Percentiles rank a stretch among this genome's conserved stretches.
These are phyloP conservation scores for Paradoxurus hermaphroditus DNA, from an alignment of 2,113 vertebrate species.

Conservation along the genomic window DNA sequence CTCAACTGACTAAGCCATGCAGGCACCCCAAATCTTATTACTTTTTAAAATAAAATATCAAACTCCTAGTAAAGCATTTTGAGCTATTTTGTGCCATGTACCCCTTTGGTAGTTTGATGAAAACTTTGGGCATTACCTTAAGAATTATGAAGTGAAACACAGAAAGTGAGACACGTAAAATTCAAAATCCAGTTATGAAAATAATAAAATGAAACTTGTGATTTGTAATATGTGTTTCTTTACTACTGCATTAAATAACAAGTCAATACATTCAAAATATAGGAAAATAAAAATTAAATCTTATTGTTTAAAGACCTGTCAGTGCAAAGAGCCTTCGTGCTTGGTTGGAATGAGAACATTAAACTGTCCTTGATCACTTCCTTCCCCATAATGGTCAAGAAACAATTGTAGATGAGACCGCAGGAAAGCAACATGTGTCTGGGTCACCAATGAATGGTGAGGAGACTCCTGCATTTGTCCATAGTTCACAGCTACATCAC, in stretches of 20 bases:
- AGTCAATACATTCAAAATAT: background rate
- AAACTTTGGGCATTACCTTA: background rate
- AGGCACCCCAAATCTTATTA: background rate
- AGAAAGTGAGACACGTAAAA: background rate
- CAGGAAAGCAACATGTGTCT: background rate
- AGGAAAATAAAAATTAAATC: background rate
- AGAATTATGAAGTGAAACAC: background rate
- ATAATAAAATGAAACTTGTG: background rate
- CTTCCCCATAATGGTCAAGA: background rate
- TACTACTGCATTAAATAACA: background rate
- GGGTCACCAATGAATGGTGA: background rate
- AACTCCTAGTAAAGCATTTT: background rate
- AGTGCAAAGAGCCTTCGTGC: background rate
- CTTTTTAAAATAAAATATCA: background rate
- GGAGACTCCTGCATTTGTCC: too few species aligned
- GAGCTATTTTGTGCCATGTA: background rate
- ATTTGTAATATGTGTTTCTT: background rate
- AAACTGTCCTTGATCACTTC: background rate
- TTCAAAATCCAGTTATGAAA: background rate
- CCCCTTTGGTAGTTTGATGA: background rate
- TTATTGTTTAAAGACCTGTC: background rate
- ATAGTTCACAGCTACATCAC: background rate
- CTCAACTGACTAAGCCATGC: too few species aligned
- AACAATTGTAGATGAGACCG: too few species aligned
- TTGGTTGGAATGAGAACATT: background rate